These are phyloP conservation scores for Drosophila erecta DNA, from an alignment of 1,140 invertebrate species.

Conservation along the genomic window DNA sequence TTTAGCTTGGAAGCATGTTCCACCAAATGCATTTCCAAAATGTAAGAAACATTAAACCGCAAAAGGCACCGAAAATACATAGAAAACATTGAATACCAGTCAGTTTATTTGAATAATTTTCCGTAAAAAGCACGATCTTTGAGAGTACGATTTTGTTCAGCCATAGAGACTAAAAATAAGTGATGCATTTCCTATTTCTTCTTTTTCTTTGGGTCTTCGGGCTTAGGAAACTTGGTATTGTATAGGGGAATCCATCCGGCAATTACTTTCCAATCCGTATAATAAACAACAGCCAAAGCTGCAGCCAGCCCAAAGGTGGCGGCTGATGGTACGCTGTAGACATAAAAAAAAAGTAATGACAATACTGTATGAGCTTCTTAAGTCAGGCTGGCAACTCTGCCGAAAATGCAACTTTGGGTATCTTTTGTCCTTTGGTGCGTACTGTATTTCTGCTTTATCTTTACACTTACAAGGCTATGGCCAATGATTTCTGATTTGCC, in stretches of 20 bases:
- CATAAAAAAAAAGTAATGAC: background rate
- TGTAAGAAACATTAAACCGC: slow-evolving; percentile 21
- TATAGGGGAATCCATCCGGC: slow-evolving; percentile 62
- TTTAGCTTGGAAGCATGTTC: slow-evolving; percentile 56
- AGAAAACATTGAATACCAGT: slow-evolving; percentile 15
- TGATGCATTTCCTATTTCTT: background rate
- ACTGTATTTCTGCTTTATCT: too few relatives aligned
- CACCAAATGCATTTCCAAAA: slow-evolving; percentile 51
- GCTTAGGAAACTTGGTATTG: slow-evolving; percentile 60
- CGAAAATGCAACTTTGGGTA: background rate
- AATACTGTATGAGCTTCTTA: background rate
- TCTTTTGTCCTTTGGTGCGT: too few relatives aligned
- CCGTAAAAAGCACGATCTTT: slow-evolving; percentile 9
- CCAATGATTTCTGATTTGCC: slow-evolving; percentile 8
- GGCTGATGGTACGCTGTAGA: slow-evolving; percentile 48
- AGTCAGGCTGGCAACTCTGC: too few relatives aligned
- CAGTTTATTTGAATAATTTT: slow-evolving; percentile 30
- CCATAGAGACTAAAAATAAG: slow-evolving; percentile 7
- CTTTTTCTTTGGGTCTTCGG: slow-evolving; percentile 28
- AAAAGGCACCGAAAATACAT: slow-evolving; percentile 11
- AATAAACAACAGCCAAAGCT: slow-evolving; percentile 41
- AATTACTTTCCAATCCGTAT: slow-evolving; percentile 61
- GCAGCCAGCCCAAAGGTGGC: slow-evolving; percentile 50
- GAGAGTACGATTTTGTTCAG: slow-evolving; percentile 13
- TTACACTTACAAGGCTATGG: slow-evolving; percentile 48